Base-by-base conservation (phyloP, 2,797 vertebrate species). In the Scyliorhinus canicula region DNA sequence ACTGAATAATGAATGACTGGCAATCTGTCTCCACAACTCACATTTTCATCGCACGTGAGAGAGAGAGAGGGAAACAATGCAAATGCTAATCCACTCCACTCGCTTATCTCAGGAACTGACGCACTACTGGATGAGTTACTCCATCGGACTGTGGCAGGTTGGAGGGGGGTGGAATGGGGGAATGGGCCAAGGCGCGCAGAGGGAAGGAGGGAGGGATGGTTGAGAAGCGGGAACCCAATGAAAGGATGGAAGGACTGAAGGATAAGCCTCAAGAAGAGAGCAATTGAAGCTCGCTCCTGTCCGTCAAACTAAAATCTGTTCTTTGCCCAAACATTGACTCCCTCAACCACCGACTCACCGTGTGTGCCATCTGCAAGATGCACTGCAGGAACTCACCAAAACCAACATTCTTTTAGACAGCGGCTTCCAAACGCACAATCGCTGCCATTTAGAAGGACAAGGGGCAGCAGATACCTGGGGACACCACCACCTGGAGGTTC, bases 141-240 rank as follows among this genome's bases (percentile, higher is more conserved):
- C 79, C 40, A 24, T 82, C 6, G 79, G 79, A 24, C 19, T 8
- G 47, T 44, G 40, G 1, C n/a, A 79, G 74, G 74, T 79, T 4
- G n/a, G 95, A 47, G 0, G 0, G 31, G 65, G 44, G 40, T 1
- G 44, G 31, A 35, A 50, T 95, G 57, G 82, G 95, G 86, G 50
- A 65, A 44, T 47, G 84, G 91, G 91, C 95, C 44, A 95, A 14
- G 47, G 52, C 82, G 95, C 95, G 95, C 96, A 96, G 96, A 96
- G 96, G 96, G 96, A 96, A 95, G 96, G 96, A 96, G 95, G 96
- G 95, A 93, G 63, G n/a, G n/a, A n/a, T n/a, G n/a, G n/a, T n/a
- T n/a, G n/a, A 95, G 77, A 95, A 93, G 26, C 86, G 1, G 86
- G 95, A 1, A 95, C 95, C 95, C 69, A 28, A 84, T 12, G 74